Evolutionary conservation across 2,113 vertebrate genomes (phyloP).

Genomic region (Anser brachyrhynchus): DNA sequence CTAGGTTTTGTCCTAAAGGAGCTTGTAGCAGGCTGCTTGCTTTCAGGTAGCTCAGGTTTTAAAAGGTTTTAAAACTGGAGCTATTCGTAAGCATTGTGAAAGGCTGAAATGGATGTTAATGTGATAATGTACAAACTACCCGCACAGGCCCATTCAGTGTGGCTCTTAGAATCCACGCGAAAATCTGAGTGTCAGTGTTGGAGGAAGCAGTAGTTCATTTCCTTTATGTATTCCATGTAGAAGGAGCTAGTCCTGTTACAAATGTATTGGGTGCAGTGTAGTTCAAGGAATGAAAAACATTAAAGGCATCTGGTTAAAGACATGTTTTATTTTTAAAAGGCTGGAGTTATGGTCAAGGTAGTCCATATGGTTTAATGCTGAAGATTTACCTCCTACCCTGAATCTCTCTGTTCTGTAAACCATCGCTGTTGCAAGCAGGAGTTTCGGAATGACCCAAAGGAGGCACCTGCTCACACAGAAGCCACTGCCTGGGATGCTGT

Average conservation of each 20-base stretch:
- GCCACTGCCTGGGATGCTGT: background rate
- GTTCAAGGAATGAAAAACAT: background rate
- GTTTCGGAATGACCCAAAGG: background rate
- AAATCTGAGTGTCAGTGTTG: background rate
- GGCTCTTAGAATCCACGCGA: background rate
- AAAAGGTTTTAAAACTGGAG: background rate
- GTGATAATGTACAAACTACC: background rate
- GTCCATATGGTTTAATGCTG: background rate
- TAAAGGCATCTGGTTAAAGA: background rate
- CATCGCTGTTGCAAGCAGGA: accelerated
- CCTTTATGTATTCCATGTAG: background rate
- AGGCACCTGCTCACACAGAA: background rate
- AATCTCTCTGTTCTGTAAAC: background rate
- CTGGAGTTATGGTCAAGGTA: background rate
- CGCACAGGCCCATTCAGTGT: accelerated
- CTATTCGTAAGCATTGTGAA: background rate
- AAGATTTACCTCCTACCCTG: background rate
- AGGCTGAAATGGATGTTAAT: background rate
- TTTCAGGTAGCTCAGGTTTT: background rate
- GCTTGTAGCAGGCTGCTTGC: background rate
- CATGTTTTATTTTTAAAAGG: background rate
- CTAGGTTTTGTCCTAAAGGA: background rate
- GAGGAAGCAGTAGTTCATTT: background rate
- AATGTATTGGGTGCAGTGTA: background rate
- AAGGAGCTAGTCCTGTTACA: background rate